Conservation (phyloP, 2,797 vertebrate species). For the Rhinoraja longicauda region DNA sequence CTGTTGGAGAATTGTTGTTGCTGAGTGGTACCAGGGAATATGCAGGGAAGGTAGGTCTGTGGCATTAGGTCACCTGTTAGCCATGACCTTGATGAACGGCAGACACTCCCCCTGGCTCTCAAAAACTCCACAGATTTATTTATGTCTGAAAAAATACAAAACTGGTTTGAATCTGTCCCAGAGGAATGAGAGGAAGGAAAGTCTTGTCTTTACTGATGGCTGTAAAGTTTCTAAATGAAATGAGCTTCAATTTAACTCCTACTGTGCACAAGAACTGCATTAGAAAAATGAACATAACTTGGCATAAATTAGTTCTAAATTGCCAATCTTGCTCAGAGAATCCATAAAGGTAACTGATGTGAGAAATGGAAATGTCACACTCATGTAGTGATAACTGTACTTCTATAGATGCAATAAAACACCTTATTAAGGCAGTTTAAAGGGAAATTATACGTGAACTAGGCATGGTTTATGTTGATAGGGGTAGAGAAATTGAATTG, state of each 20-base stretch:
- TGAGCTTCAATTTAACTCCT: conserved; percentile 23
- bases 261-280: conserved; percentile 27
- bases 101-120: too few species aligned
- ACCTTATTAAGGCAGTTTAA: conserved; percentile 24
- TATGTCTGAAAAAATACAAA: background rate
- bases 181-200: background rate
- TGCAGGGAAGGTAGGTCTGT: too few species aligned
- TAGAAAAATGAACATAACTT: conserved; percentile 35
- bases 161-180: conserved; percentile 3
- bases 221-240: conserved; percentile 25
- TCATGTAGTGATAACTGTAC: conserved; percentile 33
- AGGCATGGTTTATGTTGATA: conserved; percentile 24
- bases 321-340: conserved; percentile 11
- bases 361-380: conserved; percentile 34
- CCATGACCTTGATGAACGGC: too few species aligned
- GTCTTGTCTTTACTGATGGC: background rate
- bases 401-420: conserved; percentile 23
- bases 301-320: conserved; percentile 36
- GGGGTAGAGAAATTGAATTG: background rate
- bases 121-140: background rate
- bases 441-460: conserved; percentile 34
- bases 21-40: too few species aligned
- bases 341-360: conserved; percentile 34
- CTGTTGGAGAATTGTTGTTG: too few species aligned
- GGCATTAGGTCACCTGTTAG: too few species aligned